A percentile compares a stretch with the other conserved stretches of the same genome.
Evolutionary conservation across 2,113 vertebrate species (phyloP).

Genomic region (Danionella cerebrum): DNA sequence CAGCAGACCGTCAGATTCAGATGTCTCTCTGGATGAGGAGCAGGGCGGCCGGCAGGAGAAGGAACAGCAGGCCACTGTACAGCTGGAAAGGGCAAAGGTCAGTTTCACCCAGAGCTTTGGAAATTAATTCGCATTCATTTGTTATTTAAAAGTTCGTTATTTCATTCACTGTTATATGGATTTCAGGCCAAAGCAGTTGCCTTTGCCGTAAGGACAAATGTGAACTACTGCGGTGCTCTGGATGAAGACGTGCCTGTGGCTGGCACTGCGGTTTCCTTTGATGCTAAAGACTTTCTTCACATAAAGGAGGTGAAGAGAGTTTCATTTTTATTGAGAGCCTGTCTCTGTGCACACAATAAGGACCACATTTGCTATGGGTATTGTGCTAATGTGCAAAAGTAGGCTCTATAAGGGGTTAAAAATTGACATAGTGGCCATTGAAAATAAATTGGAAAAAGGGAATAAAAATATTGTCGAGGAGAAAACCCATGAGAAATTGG

Average conservation of each 20-base stretch:
- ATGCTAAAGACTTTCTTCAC: conserved; percentile 96
- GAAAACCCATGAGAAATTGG: no score
- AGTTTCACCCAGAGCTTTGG: conserved; percentile 3
- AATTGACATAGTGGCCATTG: no score
- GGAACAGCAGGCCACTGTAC: conserved; percentile 89
- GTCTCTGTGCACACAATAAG: background rate
- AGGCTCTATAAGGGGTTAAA: no score
- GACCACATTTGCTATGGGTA: no score
- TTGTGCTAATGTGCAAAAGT: no score
- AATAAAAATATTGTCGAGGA: no score
- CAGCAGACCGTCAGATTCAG: conserved; percentile 97
- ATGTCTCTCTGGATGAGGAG: conserved; percentile 96
- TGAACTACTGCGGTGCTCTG: conserved; percentile 91
- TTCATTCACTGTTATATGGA: no score
- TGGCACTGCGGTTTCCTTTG: conserved; percentile 90
- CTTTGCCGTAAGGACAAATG: conserved; percentile 93
- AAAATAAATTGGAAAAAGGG: no score
- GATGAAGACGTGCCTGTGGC: conserved; percentile 94
- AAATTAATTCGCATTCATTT: background rate
- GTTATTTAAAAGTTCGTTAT: no score
- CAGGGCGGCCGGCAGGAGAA: conserved; percentile 86
- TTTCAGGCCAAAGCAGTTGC: conserved; percentile 86
- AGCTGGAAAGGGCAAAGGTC: conserved; percentile 95
- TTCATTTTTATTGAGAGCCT: background rate
- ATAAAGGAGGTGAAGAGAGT: conserved; percentile 84